Percentiles rank a stretch among this genome's conserved stretches.
phyloP scores from a whole-genome alignment of 2,113 vertebrate species.

The Oxyruncus cristatus region DNA sequence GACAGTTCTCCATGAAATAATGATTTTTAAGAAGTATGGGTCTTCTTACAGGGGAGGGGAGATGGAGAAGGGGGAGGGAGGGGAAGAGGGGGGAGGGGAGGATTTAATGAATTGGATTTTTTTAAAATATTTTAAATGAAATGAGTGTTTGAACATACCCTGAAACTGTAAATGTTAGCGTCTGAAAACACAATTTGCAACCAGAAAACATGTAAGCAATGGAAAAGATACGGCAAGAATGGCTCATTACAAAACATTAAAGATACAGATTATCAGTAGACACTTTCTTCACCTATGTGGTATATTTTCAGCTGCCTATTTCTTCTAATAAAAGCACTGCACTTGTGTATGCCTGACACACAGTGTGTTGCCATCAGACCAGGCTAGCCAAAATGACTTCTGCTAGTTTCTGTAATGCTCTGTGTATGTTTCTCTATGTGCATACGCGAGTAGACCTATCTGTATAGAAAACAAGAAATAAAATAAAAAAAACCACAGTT shows the following conservation, averaged over 20 bases:
- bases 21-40: neutral
- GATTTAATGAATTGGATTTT: neutral
- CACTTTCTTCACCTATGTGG: neutral
- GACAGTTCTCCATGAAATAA: neutral
- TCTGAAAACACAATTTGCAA: neutral
- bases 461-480: neutral
- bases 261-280: neutral
- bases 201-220: neutral
- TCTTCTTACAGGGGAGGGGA: neutral
- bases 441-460: neutral
- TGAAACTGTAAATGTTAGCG: neutral
- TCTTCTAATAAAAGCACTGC: neutral
- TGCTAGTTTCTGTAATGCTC: neutral
- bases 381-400: neutral
- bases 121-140: neutral
- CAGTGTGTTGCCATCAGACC: neutral
- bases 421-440: neutral
- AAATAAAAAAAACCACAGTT: neutral
- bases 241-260: neutral
- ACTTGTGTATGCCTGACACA: accelerated
- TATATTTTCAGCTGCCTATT: neutral
- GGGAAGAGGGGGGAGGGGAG: no score
- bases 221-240: neutral
- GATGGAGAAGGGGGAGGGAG: no score
- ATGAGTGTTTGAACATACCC: neutral